These are phyloP conservation scores for human DNA, from an alignment of 2,113 vertebrate species.

Conservation along the genomic window GRCh38 chrX:112746501-112747000, in stretches of 20 bases:
- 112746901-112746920: neutral
- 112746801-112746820: neutral
- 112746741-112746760: conserved; percentile 1
- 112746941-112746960: conserved; percentile 31
- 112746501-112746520: neutral
- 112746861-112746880: neutral
- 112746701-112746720: neutral
- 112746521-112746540: neutral
- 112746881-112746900: neutral
- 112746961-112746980: neutral
- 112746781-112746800: neutral
- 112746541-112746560: neutral
- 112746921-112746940: neutral
- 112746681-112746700: neutral
- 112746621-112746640: neutral
- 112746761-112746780: neutral
- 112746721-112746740: neutral
- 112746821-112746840: neutral
- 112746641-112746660: neutral
- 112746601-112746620: neutral
- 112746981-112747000: neutral
- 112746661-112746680: neutral
- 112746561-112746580: neutral
- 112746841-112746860: neutral
- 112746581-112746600: neutral